Percentiles rank a stretch among this genome's conserved stretches.
These are phyloP conservation scores for Neosalanx taihuensis DNA, from an alignment of 2,797 vertebrate species.

Conservation along the genomic window DNA sequence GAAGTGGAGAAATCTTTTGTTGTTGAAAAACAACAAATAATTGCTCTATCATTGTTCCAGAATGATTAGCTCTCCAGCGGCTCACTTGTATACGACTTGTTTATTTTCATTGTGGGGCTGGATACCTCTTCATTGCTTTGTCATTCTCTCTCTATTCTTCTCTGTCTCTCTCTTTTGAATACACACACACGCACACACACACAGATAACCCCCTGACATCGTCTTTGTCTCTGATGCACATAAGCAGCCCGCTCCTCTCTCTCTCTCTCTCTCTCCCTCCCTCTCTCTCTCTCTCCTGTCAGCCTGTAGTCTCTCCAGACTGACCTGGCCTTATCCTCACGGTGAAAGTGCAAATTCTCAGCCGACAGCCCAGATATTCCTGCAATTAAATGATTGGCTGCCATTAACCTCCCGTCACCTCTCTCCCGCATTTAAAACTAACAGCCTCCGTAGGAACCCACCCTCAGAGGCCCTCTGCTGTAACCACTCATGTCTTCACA, in stretches of 20 bases:
- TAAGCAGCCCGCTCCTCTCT: too few relatives aligned
- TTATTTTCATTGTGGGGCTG: too few relatives aligned
- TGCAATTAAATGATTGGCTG: constrained; percentile 60
- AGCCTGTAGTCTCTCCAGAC: too few relatives aligned
- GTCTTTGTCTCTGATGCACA: too few relatives aligned
- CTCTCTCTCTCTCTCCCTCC: too few relatives aligned
- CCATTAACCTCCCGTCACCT: constrained; percentile 38
- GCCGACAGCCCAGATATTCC: constrained; percentile 30
- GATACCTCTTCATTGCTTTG: too few relatives aligned
- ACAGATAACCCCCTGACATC: too few relatives aligned
- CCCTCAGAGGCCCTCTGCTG: constrained; percentile 14
- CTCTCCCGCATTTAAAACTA: constrained; percentile 42
- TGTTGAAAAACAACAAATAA: neutral
- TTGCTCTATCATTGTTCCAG: neutral
- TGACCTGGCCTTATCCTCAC: constrained; percentile 8
- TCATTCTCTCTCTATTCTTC: neutral
- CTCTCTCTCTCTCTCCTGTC: too few relatives aligned
- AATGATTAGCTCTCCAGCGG: constrained; percentile 3
- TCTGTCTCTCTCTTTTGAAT: neutral
- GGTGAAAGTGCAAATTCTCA: constrained; percentile 19
- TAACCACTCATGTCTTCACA: neutral
- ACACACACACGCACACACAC: constrained; percentile 21
- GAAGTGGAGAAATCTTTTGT: neutral
- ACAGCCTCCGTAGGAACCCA: constrained; percentile 44
- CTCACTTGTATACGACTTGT: too few relatives aligned